These are phyloP conservation scores for Urocynchramus pylzowi DNA, from an alignment of 2,113 vertebrate species.

Conservation along the genomic window DNA sequence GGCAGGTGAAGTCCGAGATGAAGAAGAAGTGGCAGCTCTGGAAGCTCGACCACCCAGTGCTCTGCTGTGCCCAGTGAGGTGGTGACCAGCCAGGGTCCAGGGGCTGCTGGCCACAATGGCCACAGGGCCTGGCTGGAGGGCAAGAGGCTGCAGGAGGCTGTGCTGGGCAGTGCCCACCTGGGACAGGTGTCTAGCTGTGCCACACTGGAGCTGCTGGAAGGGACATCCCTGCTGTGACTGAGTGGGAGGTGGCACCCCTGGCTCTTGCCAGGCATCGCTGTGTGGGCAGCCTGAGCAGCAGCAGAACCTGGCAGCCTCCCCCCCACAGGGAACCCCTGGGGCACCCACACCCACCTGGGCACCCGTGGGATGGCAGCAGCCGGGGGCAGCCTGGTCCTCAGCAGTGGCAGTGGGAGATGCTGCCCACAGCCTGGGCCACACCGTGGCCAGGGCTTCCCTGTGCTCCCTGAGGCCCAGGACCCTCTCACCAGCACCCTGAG, in stretches of 20 bases:
- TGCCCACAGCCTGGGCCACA: neutral
- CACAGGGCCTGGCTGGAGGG: neutral
- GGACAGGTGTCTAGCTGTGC: neutral
- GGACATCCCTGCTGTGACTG: accelerated
- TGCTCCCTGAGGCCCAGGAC: neutral
- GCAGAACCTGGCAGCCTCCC: neutral
- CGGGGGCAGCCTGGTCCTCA: neutral
- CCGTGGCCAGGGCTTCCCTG: neutral
- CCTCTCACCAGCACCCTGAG: neutral
- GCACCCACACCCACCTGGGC: accelerated
- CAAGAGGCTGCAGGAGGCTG: neutral
- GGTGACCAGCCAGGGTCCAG: neutral
- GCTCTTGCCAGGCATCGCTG: neutral
- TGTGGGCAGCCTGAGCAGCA: neutral
- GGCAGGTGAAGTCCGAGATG: constrained; percentile 79
- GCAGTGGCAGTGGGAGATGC: neutral
- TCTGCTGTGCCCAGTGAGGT: constrained; percentile 72
- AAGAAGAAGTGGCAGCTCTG: constrained; percentile 77
- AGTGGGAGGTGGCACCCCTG: too few relatives aligned
- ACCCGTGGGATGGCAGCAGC: accelerated
- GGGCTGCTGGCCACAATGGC: neutral
- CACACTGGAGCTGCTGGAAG: neutral
- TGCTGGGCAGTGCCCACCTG: neutral
- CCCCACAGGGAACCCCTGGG: neutral
- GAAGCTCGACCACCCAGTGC: constrained; percentile 57